Conservation (phyloP, 2,113 vertebrate species). For the Eudyptes chrysolophus region DNA sequence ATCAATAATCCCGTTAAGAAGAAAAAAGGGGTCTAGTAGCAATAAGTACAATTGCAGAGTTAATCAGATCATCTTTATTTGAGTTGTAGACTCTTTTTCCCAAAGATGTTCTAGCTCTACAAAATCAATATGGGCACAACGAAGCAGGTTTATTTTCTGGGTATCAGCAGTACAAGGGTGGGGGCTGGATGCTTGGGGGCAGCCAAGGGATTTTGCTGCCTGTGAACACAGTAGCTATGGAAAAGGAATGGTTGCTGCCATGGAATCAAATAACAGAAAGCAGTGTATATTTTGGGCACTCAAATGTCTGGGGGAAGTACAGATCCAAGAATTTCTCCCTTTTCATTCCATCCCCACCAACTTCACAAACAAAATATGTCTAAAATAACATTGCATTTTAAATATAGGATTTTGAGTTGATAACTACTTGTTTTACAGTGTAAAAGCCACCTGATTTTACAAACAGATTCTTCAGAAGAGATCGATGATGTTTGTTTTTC, state of each 20-base stretch:
- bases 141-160: slow-evolving; percentile 2
- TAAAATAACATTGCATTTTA: slow-evolving; percentile 3
- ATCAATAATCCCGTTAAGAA: slow-evolving; percentile 61
- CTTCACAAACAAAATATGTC: background rate
- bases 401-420: background rate
- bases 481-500: background rate
- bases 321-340: background rate
- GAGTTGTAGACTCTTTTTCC: background rate
- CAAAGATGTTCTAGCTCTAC: background rate
- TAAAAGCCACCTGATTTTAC: background rate
- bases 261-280: background rate
- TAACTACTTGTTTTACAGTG: background rate
- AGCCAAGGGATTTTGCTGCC: background rate
- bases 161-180: background rate
- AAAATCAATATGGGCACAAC: background rate
- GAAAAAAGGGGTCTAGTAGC: background rate
- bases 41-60: slow-evolving; percentile 57
- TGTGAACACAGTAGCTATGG: background rate
- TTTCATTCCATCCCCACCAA: background rate
- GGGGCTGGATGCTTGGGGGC: background rate
- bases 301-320: background rate
- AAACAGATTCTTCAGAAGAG: background rate
- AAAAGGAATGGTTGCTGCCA: background rate
- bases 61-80: slow-evolving; percentile 58
- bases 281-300: background rate